These are phyloP conservation scores for Gisinianus flammeolus DNA, from an alignment of 2,888 invertebrate genomes.

Conservation along the genomic window DNA sequence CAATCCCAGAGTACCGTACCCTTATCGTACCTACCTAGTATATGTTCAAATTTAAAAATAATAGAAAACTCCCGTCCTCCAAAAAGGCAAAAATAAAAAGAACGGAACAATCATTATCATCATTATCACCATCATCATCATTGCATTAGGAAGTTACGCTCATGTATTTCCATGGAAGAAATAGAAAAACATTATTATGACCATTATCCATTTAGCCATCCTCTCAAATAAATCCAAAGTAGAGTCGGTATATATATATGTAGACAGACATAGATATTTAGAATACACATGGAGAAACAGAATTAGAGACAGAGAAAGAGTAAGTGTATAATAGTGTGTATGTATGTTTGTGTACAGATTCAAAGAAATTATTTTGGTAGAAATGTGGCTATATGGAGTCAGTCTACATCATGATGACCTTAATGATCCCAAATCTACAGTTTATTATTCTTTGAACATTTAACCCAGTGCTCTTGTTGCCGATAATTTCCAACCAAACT, in stretches of 20 bases:
- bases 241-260: not conserved
- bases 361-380: not conserved
- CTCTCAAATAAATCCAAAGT: not conserved
- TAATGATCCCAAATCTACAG: constrained; percentile 31
- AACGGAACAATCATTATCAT: constrained; percentile 23
- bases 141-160: constrained; percentile 18
- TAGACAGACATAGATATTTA: not conserved
- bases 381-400: not conserved
- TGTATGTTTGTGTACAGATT: not conserved
- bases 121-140: constrained; percentile 22
- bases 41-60: not conserved
- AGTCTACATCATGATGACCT: constrained; percentile 15
- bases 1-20: constrained; percentile 5
- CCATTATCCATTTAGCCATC: constrained; percentile 21
- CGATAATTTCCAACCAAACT: constrained; percentile 7
- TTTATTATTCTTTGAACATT: constrained; percentile 16
- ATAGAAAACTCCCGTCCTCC: constrained; percentile 12
- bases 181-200: constrained; percentile 4
- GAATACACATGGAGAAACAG: not conserved
- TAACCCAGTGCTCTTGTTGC: constrained; percentile 6
- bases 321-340: too few relatives aligned
- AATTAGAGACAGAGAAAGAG: not conserved
- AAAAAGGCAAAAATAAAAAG: constrained; percentile 19
- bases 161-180: not conserved
- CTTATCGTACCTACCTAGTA: not conserved